Evolutionary conservation across 2,888 invertebrate species (phyloP).

Genomic region (Macrosoma leucophasiata): DNA sequence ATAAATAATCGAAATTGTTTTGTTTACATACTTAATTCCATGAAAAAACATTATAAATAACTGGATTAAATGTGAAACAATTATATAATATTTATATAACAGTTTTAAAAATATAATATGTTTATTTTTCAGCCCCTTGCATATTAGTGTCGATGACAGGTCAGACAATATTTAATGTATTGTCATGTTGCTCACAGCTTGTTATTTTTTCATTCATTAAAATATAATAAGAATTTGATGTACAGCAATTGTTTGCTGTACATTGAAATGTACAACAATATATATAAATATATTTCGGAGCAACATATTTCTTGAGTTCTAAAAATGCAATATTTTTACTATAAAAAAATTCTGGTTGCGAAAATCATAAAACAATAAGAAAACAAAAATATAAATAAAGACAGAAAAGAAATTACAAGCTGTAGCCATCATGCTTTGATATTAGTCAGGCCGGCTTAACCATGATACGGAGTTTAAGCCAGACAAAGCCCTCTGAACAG

Average conservation of each 20-base stretch:
- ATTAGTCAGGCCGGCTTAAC: slow-evolving; percentile 49
- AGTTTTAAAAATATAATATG: slow-evolving; percentile 25
- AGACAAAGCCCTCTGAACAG: slow-evolving; percentile 51
- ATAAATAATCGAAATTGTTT: no score
- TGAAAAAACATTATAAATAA: no score
- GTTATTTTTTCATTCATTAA: slow-evolving; percentile 32
- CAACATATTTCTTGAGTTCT: not conserved
- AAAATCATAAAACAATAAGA: not conserved
- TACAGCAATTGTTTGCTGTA: no score
- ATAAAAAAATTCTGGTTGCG: not conserved
- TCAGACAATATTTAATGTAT: slow-evolving; percentile 55
- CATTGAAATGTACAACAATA: slow-evolving; percentile 1
- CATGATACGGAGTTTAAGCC: slow-evolving; percentile 56
- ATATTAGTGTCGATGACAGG: slow-evolving; percentile 54
- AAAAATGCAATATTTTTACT: not conserved
- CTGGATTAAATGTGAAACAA: no score
- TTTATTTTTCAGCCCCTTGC: slow-evolving; percentile 68
- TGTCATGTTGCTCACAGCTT: slow-evolving; percentile 50
- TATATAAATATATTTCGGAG: no score
- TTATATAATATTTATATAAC: not conserved
- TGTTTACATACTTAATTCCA: no score
- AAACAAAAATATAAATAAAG: not conserved
- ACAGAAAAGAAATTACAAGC: slow-evolving; percentile 37
- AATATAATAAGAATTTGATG: no score
- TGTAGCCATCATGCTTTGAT: slow-evolving; percentile 51